Evolutionary conservation across 2,113 vertebrate species (phyloP), one percentile per base, ranked within the genome.

Genomic region (Crotalus viridis): DNA sequence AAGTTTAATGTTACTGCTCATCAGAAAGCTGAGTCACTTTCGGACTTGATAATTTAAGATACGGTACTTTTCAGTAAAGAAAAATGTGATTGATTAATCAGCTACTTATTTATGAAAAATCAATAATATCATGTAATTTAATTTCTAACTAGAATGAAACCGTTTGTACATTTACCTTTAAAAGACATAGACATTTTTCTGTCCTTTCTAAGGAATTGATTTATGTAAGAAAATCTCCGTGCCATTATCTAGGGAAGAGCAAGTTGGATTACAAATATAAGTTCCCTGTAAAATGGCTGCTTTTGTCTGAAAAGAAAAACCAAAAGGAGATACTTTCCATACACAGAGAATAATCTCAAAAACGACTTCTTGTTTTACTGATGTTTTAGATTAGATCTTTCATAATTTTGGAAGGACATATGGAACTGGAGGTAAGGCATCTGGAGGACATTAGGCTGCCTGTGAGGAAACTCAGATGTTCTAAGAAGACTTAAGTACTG

Each of bases 1-100:
- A 95, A 95, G 92, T 93, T 95, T 96, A 95, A 96, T 94, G 96
- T 94, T 92, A 95, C 95, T 94, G 10, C 94, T 90, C 93, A 89
- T 95, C 89, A 92, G 94, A 93, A 96, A 96, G 94, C 93, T 89
- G 95, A 93, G 95, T 94, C 88, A 0, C 54, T 85, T 93, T 96
- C 17, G 92, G 87, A 89, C 91, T 95, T 94, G 87, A 93, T 92
- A 85, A 90, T 92, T 92, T 95, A 91, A 95, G 95, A 87, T 13
- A 92, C 85, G 95, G 85, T 13, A 92, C 85, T 59, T 88, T 19
- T 57, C 13, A 61, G 2, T 90, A 92, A 95, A 95, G 94, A 92
- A 94, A 56, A 90, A 54, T 92, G 8, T 69, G 10, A 94, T 96
- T 95, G 91, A 95, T 95, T 81, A 96, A 95, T 90, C 88, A 92